A percentile compares a stretch with the other conserved stretches of the same genome.
These are phyloP conservation scores for Trissonchulus sp. DNA, from an alignment of 2,888 invertebrate genomes.

Conservation along the genomic window DNA sequence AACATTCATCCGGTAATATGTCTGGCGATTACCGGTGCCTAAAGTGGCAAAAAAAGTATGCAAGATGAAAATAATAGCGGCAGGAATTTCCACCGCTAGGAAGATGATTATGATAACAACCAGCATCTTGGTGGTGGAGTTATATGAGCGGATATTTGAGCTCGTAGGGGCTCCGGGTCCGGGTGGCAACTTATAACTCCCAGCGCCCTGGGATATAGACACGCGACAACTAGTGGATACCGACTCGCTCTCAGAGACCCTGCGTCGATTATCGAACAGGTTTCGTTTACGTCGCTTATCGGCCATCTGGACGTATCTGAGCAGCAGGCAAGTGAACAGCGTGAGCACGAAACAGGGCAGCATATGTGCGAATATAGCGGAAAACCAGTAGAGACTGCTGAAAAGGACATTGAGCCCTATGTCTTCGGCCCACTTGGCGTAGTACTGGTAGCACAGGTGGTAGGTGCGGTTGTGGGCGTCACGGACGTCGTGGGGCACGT, in stretches of 20 bases:
- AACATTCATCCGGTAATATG: slow-evolving; percentile 30
- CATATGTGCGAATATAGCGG: slow-evolving; percentile 70
- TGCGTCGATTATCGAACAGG: not conserved
- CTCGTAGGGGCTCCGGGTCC: not conserved
- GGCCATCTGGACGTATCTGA: slow-evolving; percentile 10
- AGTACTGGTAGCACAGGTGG: not conserved
- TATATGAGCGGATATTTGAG: not conserved
- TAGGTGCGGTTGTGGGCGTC: slow-evolving; percentile 35
- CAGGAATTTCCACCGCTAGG: slow-evolving; percentile 56
- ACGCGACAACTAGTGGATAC: not conserved
- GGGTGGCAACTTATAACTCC: too few species aligned
- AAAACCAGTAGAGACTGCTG: slow-evolving; percentile 64
- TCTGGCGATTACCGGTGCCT: not conserved
- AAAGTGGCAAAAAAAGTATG: slow-evolving; percentile 34
- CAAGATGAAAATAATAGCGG: slow-evolving; percentile 49
- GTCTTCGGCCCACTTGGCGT: slow-evolving; percentile 12
- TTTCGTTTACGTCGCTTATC: slow-evolving; percentile 1
- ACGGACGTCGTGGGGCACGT: slow-evolving; percentile 40
- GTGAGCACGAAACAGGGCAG: slow-evolving; percentile 30
- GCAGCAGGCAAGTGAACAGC: slow-evolving; percentile 34
- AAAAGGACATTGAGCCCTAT: slow-evolving; percentile 65
- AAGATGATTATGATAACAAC: slow-evolving; percentile 56
- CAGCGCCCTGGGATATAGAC: not conserved
- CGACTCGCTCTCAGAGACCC: not conserved
- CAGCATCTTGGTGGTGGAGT: slow-evolving; percentile 53